Evolutionary conservation across 2,797 vertebrate species (phyloP).

Genomic region (Benthosema pterotum): DNA sequence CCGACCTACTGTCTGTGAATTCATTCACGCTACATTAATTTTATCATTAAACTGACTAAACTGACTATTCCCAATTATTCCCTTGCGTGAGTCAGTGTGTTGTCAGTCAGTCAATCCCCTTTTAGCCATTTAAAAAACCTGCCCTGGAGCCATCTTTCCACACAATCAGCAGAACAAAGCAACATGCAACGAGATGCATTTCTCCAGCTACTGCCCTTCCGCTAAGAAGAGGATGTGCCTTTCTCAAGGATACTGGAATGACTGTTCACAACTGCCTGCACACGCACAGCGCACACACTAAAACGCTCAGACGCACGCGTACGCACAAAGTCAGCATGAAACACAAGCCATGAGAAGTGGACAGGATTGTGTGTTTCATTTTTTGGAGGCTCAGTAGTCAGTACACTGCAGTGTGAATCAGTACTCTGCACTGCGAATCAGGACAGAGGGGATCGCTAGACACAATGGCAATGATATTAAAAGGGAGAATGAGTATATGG

Average conservation of each 20-base stretch:
- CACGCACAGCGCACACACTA: constrained; percentile 22
- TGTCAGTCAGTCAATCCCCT: constrained; percentile 54
- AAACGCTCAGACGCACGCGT: constrained; percentile 20
- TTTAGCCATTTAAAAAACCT: constrained; percentile 64
- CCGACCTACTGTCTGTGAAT: constrained; percentile 3
- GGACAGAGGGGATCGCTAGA: constrained; percentile 33
- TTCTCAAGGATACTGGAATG: constrained; percentile 56
- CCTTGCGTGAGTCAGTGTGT: constrained; percentile 7
- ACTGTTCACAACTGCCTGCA: constrained; percentile 4
- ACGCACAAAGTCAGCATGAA: constrained; percentile 69
- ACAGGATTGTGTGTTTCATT: constrained; percentile 52
- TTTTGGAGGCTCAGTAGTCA: constrained; percentile 48
- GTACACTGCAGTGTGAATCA: constrained; percentile 48
- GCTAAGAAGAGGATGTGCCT: constrained; percentile 58
- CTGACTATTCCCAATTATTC: too few species aligned
- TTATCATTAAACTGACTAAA: constrained; percentile 2
- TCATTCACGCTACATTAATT: constrained; percentile 8
- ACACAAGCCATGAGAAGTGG: constrained; percentile 71
- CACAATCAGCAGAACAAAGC: constrained; percentile 66
- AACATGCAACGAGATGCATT: constrained; percentile 47
- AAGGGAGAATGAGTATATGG: background rate
- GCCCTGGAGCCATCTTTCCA: constrained; percentile 57
- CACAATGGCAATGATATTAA: constrained; percentile 4
- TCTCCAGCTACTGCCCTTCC: constrained; percentile 56
- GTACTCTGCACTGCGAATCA: constrained; percentile 27